Evolutionary conservation across 2,797 vertebrate species (phyloP), one percentile per base, ranked within the genome.

Genomic region (Anguilla megastoma): DNA sequence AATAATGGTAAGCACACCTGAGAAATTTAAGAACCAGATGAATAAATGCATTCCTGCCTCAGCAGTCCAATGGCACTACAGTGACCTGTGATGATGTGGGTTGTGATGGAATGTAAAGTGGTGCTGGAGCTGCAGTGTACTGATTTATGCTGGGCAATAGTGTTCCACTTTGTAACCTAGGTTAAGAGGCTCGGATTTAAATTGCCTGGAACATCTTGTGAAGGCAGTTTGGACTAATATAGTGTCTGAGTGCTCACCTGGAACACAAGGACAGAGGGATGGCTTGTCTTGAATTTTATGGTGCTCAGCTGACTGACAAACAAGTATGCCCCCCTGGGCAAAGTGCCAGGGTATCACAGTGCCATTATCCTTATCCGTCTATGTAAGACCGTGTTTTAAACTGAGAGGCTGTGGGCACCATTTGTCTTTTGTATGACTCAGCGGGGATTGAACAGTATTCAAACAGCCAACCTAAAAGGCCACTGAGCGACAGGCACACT

Each of bases 401-500:
- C 41, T n/a, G 79, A 50, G 79, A 48, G 79, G 79, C 79, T 82
- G 18, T 82, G 45, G 79, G 45, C 7, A 82, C 79, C 79, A 82
- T 82, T 82, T 82, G 21, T 82, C 79, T 82, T 82, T 82, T 21
- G 79, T 50, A 82, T 82, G 79, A 82, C 45, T 82, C 79, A 82
- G 79, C 79, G 27, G 79, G 33, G 12, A 82, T 12, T 50, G 79
- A 82, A 82, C 41, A 24, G 21, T 2, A 82, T n/a, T 82, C 41
- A 82, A 82, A 82, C 30, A 41, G 12, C 16, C 74, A 41, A 79
- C 10, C 9, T 3, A 76, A 36, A 76, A 14, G 30, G 33, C 18
- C 14, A 48, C 18, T 48, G 79, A 33, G 21, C 8, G 7, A 21
- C 33, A 79, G 74, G 30, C 74, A 79, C 74, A 41, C 74, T 6